phyloP scores from a whole-genome alignment of 2,113 vertebrate genomes.

The Hippocampus barbouri region DNA sequence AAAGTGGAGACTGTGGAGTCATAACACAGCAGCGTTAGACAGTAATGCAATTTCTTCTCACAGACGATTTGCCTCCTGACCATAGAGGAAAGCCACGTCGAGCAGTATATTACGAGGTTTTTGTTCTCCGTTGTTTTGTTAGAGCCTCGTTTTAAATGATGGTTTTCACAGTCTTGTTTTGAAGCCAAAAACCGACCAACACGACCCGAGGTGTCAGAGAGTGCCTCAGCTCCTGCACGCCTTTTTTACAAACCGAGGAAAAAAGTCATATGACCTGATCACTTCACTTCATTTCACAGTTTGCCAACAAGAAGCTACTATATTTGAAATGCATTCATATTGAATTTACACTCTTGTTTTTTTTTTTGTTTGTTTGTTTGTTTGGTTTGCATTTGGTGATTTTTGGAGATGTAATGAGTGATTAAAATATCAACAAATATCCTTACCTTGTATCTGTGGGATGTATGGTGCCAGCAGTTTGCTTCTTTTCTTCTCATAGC shows the following conservation, averaged over 20 bases:
- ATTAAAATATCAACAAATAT: neutral
- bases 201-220: neutral
- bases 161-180: neutral
- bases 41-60: neutral
- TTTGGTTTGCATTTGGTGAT: neutral
- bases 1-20: neutral
- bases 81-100: neutral
- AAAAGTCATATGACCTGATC: neutral
- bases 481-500: conserved; percentile 81
- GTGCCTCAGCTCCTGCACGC: no score
- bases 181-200: neutral
- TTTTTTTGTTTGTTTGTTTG: neutral
- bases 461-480: conserved; percentile 78
- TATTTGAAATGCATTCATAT: neutral
- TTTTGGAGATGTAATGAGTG: neutral
- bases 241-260: neutral
- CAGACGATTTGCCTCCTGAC: neutral
- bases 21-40: no score
- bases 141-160: neutral
- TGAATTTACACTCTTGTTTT: neutral
- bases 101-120: neutral
- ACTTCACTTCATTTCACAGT: neutral
- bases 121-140: neutral
- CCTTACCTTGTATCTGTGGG: conserved; percentile 79
- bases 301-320: neutral